Percentiles rank a stretch among this genome's conserved stretches.
These are phyloP conservation scores for Ariolimax columbianus DNA, from an alignment of 2,888 invertebrate genomes.

Conservation along the genomic window DNA sequence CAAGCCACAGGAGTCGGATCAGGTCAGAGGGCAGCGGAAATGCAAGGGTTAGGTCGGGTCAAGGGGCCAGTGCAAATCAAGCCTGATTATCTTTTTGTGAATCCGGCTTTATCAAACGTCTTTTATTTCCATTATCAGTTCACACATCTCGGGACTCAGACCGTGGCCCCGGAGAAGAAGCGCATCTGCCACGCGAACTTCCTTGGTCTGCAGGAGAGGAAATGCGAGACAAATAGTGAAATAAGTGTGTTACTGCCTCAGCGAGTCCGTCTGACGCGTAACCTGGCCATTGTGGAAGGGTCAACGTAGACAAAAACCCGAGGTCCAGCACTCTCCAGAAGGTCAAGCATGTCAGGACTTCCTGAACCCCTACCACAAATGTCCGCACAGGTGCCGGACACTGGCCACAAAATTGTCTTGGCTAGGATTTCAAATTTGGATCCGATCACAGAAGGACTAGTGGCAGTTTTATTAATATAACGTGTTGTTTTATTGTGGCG, in stretches of 20 bases:
- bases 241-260: slow-evolving; percentile 37
- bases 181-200: slow-evolving; percentile 38
- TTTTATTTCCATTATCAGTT: slow-evolving; percentile 46
- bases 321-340: slow-evolving; percentile 5
- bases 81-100: slow-evolving; percentile 53
- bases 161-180: not conserved
- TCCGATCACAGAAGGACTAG: no score
- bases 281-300: slow-evolving; percentile 27
- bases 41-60: slow-evolving; percentile 37
- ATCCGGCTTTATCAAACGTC: slow-evolving; percentile 38
- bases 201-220: not conserved
- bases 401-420: no score
- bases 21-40: slow-evolving; percentile 49
- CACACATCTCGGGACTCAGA: slow-evolving; percentile 24
- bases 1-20: slow-evolving; percentile 15
- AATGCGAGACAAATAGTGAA: slow-evolving; percentile 36
- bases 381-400: not conserved
- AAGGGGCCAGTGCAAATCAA: slow-evolving; percentile 30
- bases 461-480: no score
- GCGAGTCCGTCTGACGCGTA: slow-evolving; percentile 20
- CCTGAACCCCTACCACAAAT: not conserved
- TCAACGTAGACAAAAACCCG: slow-evolving; percentile 46
- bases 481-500: no score
- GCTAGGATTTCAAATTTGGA: no score
- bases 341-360: slow-evolving; percentile 13